Percentiles rank a stretch among this genome's conserved stretches.
These are phyloP conservation scores for Scomber colias DNA, from an alignment of 2,113 vertebrate genomes.

Conservation along the genomic window DNA sequence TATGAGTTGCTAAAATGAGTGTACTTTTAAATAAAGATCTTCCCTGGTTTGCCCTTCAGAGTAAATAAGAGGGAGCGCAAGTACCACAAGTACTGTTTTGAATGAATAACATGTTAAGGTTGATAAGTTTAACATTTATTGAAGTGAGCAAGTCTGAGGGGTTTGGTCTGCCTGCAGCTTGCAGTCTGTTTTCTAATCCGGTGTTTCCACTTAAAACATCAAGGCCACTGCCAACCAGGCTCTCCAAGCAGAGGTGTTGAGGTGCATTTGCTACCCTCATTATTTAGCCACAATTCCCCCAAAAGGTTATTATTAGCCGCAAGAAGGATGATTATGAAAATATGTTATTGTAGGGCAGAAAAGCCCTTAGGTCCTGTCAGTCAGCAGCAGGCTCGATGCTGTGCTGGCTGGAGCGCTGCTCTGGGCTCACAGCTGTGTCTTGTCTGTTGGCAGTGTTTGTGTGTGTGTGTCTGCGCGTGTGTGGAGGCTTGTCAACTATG, in stretches of 20 bases:
- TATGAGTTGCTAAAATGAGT: not conserved
- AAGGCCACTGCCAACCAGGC: constrained; percentile 34
- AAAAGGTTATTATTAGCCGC: constrained; percentile 87
- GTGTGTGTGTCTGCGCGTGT: constrained; percentile 15
- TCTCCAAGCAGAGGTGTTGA: constrained; percentile 83
- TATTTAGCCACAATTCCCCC: constrained; percentile 81
- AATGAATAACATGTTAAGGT: constrained; percentile 14
- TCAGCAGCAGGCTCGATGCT: constrained; percentile 70
- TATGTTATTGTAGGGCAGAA: constrained; percentile 81
- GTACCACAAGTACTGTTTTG: not conserved
- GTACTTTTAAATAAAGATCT: not conserved
- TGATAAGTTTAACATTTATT: constrained; percentile 20
- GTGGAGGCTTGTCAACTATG: not conserved
- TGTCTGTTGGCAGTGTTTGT: constrained; percentile 37
- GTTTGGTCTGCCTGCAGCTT: constrained; percentile 36
- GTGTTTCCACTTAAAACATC: constrained; percentile 39
- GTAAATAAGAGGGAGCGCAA: not conserved
- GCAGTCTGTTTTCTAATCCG: constrained; percentile 36
- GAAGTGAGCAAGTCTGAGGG: not conserved
- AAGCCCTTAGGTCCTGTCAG: constrained; percentile 85
- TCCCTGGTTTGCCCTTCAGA: not conserved
- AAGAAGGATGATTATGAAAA: constrained; percentile 86
- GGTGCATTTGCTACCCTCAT: constrained; percentile 82
- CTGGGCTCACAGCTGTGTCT: constrained; percentile 72
- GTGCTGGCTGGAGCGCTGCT: constrained; percentile 54